Percentiles rank a stretch among this genome's conserved stretches.
Conservation (phyloP, 2,797 vertebrate species). For the Glossophaga mutica region DNA sequence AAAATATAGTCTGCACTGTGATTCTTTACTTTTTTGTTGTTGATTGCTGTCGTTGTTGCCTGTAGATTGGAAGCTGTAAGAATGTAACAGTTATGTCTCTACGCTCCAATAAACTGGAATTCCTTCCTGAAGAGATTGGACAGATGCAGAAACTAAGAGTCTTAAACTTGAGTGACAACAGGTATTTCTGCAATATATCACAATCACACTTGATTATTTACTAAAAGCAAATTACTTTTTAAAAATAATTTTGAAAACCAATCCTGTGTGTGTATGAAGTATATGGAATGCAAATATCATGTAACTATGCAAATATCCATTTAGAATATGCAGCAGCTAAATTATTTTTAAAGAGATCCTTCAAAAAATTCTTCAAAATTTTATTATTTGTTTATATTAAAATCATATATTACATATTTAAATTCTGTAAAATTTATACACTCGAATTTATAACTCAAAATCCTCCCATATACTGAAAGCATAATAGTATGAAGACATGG, state of each 20-base stretch:
- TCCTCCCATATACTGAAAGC: not conserved
- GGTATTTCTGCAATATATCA: constrained; percentile 82
- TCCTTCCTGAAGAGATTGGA: constrained; percentile 98
- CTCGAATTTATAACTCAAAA: not conserved
- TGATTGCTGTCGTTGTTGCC: constrained; percentile 38
- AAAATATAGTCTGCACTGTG: not conserved
- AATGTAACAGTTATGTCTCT: constrained; percentile 99
- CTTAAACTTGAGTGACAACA: constrained; percentile 98
- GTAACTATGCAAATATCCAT: not conserved
- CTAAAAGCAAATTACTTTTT: not conserved
- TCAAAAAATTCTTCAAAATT: constrained; percentile 13
- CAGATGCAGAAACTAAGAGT: constrained; percentile 99
- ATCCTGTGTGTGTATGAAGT: not conserved
- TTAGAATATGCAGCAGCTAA: not conserved
- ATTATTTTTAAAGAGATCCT: not conserved
- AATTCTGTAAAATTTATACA: constrained; percentile 28
- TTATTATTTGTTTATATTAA: not conserved
- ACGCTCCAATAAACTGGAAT: constrained; percentile 98
- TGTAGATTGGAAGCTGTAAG: constrained; percentile 97
- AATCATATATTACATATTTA: not conserved
- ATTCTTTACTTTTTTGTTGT: not conserved
- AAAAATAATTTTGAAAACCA: not conserved
- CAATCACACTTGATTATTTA: not conserved
- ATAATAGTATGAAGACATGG: not conserved
- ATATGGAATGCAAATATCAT: not conserved